Base-by-base conservation (phyloP, 2,888 invertebrate genomes). In the Acrobasis consociella region DNA sequence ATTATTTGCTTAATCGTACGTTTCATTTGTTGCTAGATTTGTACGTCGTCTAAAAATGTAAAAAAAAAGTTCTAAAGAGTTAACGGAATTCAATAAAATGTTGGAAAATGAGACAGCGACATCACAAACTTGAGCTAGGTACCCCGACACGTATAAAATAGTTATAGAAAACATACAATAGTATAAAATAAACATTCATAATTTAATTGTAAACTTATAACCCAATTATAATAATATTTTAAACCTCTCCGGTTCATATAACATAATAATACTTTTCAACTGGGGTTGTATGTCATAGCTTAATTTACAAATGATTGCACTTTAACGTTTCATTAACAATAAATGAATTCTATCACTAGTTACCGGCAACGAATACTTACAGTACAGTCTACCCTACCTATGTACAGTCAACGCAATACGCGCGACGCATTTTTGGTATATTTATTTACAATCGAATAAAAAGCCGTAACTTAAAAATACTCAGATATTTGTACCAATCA, bases 261-360 rank as follows among this genome's bases (percentile, higher is more conserved):
- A 91, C 89, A 89, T 91, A 92, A 91, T 92, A 92, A 92, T 92
- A 92, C 92, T 92, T 90, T 89, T 89, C 82, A 90, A 91, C 90
- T 90, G 88, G 90, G 91, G 81, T 82, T 83, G 78, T 80, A 82
- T 83, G 82, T 81, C 78, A 81, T 85, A 86, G 77, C 89, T 88
- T 91, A 91, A 82, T 87, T 86, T 86, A 91, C 83, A 87, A 86
- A 83, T 82, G 91, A 92, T 92, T 92, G 92, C 92, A 92, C 92
- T 90, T 86, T 86, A 78, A 82, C 81, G 82, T 88, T n/a, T 85
- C 79, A 81, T 83, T 89, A 90, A 91, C 90, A 89, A 87, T 87
- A 85, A 84, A 84, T 79, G 80, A 84, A 78, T 73, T 78, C 81
- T 83, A 84, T 69, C 74, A 77, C 77, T 74, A 76, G 70, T 67